A percentile compares a stretch with the other conserved stretches of the same genome.
These are phyloP conservation scores for Petromus typicus DNA, from an alignment of 2,113 vertebrate species.

Conservation along the genomic window DNA sequence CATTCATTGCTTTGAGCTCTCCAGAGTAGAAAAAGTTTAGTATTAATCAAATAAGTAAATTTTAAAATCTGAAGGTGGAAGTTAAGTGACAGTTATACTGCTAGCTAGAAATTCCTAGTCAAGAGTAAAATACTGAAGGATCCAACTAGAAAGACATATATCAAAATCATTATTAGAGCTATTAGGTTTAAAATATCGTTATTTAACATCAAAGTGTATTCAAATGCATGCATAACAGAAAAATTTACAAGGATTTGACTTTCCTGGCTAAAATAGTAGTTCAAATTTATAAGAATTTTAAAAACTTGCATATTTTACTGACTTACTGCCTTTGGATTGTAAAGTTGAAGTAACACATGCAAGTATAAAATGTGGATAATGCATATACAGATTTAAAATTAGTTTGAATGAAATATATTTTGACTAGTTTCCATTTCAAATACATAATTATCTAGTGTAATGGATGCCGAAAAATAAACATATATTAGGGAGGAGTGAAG, in stretches of 20 bases:
- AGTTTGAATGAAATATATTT: conserved; percentile 64
- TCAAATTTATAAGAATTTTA: conserved; percentile 61
- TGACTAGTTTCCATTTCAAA: conserved; percentile 52
- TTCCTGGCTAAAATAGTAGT: conserved; percentile 53
- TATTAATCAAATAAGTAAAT: conserved; percentile 75
- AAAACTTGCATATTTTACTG: conserved; percentile 57
- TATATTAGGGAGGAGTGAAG: conserved; percentile 33
- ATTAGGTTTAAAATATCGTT: conserved; percentile 69
- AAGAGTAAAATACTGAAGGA: conserved; percentile 71
- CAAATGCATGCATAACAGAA: conserved; percentile 59
- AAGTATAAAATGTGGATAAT: conserved; percentile 65
- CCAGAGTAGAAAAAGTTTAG: conserved; percentile 62
- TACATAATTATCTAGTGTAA: conserved; percentile 61
- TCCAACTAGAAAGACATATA: conserved; percentile 65
- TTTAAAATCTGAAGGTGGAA: conserved; percentile 51
- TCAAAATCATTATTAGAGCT: conserved; percentile 73
- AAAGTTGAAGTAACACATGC: conserved; percentile 60
- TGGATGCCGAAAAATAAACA: conserved; percentile 36
- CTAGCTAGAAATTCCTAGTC: conserved; percentile 68
- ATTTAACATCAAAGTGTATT: conserved; percentile 69
- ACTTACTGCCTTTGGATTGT: conserved; percentile 68
- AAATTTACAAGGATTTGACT: conserved; percentile 66
- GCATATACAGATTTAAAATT: conserved; percentile 68
- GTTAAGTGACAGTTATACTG: conserved; percentile 66
- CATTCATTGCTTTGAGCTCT: conserved; percentile 56